A percentile compares a stretch with the other conserved stretches of the same genome.
Evolutionary conservation across 2,113 vertebrate genomes (phyloP).

Genomic region (Prinia subflava): DNA sequence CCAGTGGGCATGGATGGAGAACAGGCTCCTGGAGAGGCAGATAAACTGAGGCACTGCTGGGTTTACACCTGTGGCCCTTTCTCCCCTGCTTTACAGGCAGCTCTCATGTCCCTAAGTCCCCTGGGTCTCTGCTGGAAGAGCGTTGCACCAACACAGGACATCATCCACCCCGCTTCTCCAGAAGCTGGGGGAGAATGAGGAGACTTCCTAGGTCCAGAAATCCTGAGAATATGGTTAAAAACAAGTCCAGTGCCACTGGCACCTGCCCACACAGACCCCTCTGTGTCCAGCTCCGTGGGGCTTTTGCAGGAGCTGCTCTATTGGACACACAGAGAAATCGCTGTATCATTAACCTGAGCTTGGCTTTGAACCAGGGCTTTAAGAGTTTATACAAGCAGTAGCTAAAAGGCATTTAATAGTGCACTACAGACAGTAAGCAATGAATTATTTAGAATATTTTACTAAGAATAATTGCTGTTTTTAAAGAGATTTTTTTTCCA

Average conservation of each 20-base stretch:
- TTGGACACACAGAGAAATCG: rapidly evolving
- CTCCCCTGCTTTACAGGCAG: not conserved
- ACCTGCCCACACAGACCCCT: rapidly evolving
- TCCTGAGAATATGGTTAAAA: not conserved
- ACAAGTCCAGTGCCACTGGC: rapidly evolving
- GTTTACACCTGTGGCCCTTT: not conserved
- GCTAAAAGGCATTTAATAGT: constrained; percentile 65
- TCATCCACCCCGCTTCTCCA: not conserved
- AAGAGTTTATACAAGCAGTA: constrained; percentile 29
- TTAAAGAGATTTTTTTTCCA: not conserved
- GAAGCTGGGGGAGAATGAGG: rapidly evolving
- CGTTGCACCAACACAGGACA: rapidly evolving
- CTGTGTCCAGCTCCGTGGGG: rapidly evolving
- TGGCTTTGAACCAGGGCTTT: constrained; percentile 28
- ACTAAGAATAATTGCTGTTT: constrained; percentile 56
- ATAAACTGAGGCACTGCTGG: not conserved
- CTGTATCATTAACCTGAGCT: constrained; percentile 14
- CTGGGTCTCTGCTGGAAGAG: not conserved
- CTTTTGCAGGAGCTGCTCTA: not conserved
- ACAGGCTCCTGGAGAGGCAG: not conserved
- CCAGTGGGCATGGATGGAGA: not conserved
- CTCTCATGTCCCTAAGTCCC: not conserved
- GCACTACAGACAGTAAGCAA: constrained; percentile 49
- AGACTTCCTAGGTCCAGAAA: not conserved
- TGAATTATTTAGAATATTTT: constrained; percentile 68